Base-by-base conservation (phyloP, 2,797 vertebrate species). In the Streptopelia turtur region DNA sequence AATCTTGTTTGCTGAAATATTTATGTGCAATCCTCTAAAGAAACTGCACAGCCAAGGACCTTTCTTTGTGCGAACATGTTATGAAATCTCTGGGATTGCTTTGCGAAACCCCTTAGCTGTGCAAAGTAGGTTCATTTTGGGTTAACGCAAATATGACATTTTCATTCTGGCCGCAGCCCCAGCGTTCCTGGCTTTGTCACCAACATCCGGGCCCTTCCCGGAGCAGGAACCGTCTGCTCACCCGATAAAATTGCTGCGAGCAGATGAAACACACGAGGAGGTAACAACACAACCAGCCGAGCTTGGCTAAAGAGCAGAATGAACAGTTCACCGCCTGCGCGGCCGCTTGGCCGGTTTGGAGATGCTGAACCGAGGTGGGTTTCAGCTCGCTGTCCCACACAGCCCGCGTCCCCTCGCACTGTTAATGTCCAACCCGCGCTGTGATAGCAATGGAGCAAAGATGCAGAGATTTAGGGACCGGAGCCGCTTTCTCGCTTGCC, bases 1-100 rank as follows among this genome's bases (percentile, higher is more conserved):
- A 57, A 86, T 87, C 82, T 79, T 82, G 71, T 96, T 97, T 93
- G 84, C 72, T 95, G 13, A 93, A 89, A 83, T 89, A 80, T 87
- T 79, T 45, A 74, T 80, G 49, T 18, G 76, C 66, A 60, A n/a
- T 80, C 16, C 65, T 83, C 64, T 39, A 27, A 69, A 69, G 82
- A 20, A 25, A 10, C 41, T 2, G 35, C 25, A 27, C 49, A n/a
- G 83, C 3, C 13, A 83, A 81, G 84, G 69, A 74, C 74, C 56
- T 70, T 47, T 53, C 59, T 66, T 74, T 18, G 15, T 9, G 74
- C 68, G 79, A 87, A 33, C 39, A 4, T 10, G 2, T 23, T 71
- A 23, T 2, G 47, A 45, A 65, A 47, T 55, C 77, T 31, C n/a
- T 1, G 53, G 52, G 31, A n/a, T 47, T 3, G 55, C 72, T 74